Conservation (phyloP, 2,113 vertebrate species). For the Saccopteryx leptura region DNA sequence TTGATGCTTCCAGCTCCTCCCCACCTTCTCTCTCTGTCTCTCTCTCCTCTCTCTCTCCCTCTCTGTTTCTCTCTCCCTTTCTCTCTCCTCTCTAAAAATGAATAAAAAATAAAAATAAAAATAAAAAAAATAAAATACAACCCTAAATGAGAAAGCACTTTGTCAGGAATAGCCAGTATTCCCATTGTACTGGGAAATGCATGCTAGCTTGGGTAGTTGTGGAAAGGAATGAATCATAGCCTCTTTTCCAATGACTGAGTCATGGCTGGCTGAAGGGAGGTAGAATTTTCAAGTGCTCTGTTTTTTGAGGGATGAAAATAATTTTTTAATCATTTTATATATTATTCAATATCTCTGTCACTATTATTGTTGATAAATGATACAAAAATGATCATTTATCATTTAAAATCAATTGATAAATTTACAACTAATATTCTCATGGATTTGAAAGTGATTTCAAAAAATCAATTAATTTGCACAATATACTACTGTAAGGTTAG, state of each 20-base stretch:
- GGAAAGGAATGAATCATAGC: slow-evolving; percentile 58
- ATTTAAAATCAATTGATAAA: slow-evolving; percentile 80
- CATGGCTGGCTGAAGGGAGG: slow-evolving; percentile 71
- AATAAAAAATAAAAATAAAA: no score
- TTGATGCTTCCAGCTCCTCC: no score
- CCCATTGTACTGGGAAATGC: slow-evolving; percentile 25
- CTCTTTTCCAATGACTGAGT: slow-evolving; percentile 64
- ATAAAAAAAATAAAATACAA: slow-evolving; percentile 19
- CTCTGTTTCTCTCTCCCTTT: no score
- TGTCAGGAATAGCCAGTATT: slow-evolving; percentile 36
- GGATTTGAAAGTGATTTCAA: slow-evolving; percentile 74
- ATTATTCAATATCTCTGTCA: slow-evolving; percentile 82
- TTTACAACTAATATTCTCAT: slow-evolving; percentile 78
- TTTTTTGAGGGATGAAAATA: slow-evolving; percentile 73
- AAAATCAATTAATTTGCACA: slow-evolving; percentile 83
- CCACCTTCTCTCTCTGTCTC: no score
- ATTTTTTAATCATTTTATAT: slow-evolving; percentile 80
- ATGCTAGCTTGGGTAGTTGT: neutral
- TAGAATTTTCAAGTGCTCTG: slow-evolving; percentile 52
- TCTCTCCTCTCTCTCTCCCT: no score
- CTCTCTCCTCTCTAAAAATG: no score
- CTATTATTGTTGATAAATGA: slow-evolving; percentile 66
- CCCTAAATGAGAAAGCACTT: neutral
- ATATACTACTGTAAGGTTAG: slow-evolving; percentile 68
- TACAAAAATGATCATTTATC: slow-evolving; percentile 80